Base-by-base conservation (phyloP, 1,140 invertebrate genomes). In the Drosophila takahashii region DNA sequence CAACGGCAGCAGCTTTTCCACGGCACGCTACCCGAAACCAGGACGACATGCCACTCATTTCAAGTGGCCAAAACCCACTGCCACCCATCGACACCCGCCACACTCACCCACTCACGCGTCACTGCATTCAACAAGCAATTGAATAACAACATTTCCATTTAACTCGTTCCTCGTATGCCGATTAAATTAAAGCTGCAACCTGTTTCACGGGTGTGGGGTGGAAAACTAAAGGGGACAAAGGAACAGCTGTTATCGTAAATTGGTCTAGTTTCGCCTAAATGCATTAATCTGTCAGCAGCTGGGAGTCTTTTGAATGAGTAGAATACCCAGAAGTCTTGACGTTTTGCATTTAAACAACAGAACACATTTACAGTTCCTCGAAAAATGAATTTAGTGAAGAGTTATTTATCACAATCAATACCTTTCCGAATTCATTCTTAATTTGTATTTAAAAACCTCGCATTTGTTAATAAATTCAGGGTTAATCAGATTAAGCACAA, bases 81-180 rank as follows among this genome's bases (percentile, higher is more conserved):
- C 51, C 44, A 62, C 10, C 32, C 70, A 11, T 32, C 13, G 13
- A 37, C 1, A 26, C 15, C 18, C 45, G 37, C 22, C 26, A n/a
- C 36, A 50, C 70, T 61, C 16, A 52, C 29, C 57, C 37, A 32
- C 47, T 32, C 47, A 50, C 47, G 58, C 79, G 72, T 83, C 79
- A 84, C 58, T 85, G 65, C 80, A 85, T 84, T 84, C 80, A 84
- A 78, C 81, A 64, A 60, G 61, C 79, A 85, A 85, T 84, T 84
- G 80, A 84, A 84, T 85, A 84, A 85, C 77, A 84, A 66, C 81
- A 84, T 84, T 84, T 77, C 81, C 81, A 77, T 84, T 84, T 84
- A 61, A 57, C 66, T 66, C 81, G 83, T 69, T 79, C 80, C 84
- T 84, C 79, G 84, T 73, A 67, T 64, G 70, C 37, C 67, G 81